Evolutionary conservation across 2,113 vertebrate genomes (phyloP), one percentile per base, ranked within the genome.

Genomic region (Stictonetta naevosa): DNA sequence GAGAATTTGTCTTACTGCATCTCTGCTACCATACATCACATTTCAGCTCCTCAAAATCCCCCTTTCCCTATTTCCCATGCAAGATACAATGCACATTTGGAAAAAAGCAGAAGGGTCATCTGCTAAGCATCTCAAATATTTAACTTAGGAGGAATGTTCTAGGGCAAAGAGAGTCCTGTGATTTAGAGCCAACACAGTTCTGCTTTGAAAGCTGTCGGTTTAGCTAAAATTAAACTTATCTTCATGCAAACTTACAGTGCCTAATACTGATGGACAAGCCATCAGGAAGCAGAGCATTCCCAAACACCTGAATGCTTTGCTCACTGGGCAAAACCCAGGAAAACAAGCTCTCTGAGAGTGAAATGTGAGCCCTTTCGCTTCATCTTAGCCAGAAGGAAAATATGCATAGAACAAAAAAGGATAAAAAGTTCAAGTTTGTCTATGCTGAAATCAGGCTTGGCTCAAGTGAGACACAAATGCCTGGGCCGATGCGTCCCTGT

Each of bases 241-340:
- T 68, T 12, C 56, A 44, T 42, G 8, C n/a, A 40, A 0, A 1
- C 11, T 3, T 3, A 16, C 3, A 2, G 13, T 1, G 31, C 20
- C 67, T 3, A 17, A 7, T 0, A 0, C 7, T 0, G 83, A 4
- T 2, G 74, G 88, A 34, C 52, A 25, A 11, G 4, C 34, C 42
- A 5, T 2, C 4, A 13, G 60, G 63, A 34, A 40, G 3, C 20
- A 13, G 67, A 36, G 58, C 44, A 1, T 6, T 11, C 53, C 58
- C 69, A 10, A 26, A 15, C 69, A 46, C 74, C 81, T 9, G 42
- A 12, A 2, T 2, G 53, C 72, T 12, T 13, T 25, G 74, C 36
- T 3, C 2, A 0, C 31, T 0, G 50, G 40, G 10, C 17, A 58
- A 38, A 58, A 1, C 42, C 20, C 31, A 1, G 73, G 86, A 4